These are phyloP conservation scores for Nothoprocta pentlandii DNA, from an alignment of 2,113 vertebrate species.

Conservation along the genomic window DNA sequence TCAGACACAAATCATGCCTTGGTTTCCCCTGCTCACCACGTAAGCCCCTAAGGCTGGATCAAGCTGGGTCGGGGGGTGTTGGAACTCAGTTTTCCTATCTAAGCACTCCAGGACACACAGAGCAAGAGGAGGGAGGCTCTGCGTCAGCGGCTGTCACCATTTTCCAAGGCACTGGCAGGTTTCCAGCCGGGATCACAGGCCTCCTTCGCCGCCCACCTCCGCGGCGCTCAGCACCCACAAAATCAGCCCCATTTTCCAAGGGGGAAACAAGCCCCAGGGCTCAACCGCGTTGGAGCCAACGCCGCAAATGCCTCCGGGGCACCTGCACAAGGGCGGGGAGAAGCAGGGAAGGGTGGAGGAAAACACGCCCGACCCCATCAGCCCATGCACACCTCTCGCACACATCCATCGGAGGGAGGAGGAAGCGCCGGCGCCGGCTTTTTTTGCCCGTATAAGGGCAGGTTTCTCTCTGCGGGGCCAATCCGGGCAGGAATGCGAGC, in stretches of 20 bases:
- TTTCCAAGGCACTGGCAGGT: neutral
- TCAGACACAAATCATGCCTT: neutral
- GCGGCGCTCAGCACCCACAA: neutral
- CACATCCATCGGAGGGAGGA: neutral
- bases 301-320: neutral
- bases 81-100: neutral
- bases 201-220: neutral
- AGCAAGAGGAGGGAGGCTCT: neutral
- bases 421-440: neutral
- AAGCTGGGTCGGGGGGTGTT: no score
- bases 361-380: neutral
- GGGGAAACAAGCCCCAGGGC: neutral
- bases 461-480: neutral
- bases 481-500: slow-evolving; percentile 20
- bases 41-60: neutral
- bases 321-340: neutral
- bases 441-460: slow-evolving; percentile 55
- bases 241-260: rapidly evolving
- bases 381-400: neutral
- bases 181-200: neutral
- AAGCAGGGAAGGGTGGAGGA: neutral
- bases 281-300: neutral
- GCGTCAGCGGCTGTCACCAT: neutral
- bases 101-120: neutral
- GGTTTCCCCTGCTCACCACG: neutral